These are phyloP conservation scores for Mixornis gularis DNA, from an alignment of 2,113 vertebrate species.

Conservation along the genomic window DNA sequence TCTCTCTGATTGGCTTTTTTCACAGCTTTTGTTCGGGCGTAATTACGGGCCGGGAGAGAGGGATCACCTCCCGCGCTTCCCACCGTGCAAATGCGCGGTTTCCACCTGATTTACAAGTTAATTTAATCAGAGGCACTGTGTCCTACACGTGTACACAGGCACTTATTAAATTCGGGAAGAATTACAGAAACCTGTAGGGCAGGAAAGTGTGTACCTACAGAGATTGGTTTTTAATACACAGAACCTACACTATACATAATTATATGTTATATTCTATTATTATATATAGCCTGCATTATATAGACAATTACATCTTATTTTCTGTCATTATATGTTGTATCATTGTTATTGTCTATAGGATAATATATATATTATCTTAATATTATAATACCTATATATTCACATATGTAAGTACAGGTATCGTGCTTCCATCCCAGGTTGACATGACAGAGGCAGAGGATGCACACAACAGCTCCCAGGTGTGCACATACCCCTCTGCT, in stretches of 20 bases:
- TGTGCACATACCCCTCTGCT: not conserved
- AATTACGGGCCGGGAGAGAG: not conserved
- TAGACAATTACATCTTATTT: not conserved
- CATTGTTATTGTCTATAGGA: not conserved
- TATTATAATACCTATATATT: not conserved
- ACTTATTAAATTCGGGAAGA: constrained; percentile 1
- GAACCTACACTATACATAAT: not conserved
- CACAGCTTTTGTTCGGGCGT: not conserved
- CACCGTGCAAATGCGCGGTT: not conserved
- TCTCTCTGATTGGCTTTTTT: not conserved
- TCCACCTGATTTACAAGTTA: constrained; percentile 54
- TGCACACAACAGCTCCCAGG: not conserved
- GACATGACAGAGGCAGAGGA: not conserved
- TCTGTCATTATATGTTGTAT: not conserved
- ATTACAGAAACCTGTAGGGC: constrained; percentile 1
- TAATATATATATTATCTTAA: not conserved
- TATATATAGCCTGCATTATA: not conserved
- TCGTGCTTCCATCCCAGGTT: accelerated
- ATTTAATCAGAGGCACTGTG: constrained; percentile 32
- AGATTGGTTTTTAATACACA: not conserved
- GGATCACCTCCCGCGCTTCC: not conserved
- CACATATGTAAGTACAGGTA: not conserved
- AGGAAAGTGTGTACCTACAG: not conserved
- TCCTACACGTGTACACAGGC: constrained; percentile 19
- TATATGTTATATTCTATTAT: not conserved